Conservation (phyloP, 2,888 invertebrate genomes). For the Mylabris sibirica region DNA sequence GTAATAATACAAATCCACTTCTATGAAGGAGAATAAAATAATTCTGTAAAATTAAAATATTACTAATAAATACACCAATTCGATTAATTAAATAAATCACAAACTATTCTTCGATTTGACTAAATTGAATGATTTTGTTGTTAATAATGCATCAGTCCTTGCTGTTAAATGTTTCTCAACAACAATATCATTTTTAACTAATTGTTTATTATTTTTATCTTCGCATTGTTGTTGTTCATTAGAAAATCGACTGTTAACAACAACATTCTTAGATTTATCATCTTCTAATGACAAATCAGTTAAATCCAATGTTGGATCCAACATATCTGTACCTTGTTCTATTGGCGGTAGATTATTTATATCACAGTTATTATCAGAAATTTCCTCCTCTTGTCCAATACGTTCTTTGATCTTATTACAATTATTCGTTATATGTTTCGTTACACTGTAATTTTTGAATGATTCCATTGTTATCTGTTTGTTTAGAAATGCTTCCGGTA, state of each 20-base stretch:
- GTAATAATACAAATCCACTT: conserved; percentile 7
- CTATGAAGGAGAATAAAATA: conserved; percentile 5
- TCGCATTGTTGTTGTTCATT: neutral
- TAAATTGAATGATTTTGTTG: conserved; percentile 59
- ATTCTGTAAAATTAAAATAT: neutral
- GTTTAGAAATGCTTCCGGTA: conserved; percentile 57
- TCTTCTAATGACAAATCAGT: conserved; percentile 22
- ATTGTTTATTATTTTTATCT: conserved; percentile 17
- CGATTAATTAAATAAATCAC: conserved; percentile 28
- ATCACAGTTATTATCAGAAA: conserved; percentile 27
- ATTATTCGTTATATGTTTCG: conserved; percentile 27
- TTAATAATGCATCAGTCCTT: conserved; percentile 57
- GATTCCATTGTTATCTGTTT: conserved; percentile 52
- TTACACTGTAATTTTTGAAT: conserved; percentile 44
- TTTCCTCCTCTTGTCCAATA: conserved; percentile 23
- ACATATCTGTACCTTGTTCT: conserved; percentile 57
- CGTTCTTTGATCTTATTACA: conserved; percentile 24
- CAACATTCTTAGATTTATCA: conserved; percentile 8
- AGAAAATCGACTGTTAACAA: neutral
- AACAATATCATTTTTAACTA: conserved; percentile 27
- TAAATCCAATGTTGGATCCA: conserved; percentile 47
- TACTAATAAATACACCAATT: conserved; percentile 6
- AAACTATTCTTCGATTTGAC: conserved; percentile 54
- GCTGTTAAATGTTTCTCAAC: conserved; percentile 43
- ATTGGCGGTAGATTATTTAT: conserved; percentile 42